Percentiles rank a stretch among this genome's conserved stretches.
phyloP scores from a whole-genome alignment of 2,888 invertebrate genomes.

The Cheilosia pagana region DNA sequence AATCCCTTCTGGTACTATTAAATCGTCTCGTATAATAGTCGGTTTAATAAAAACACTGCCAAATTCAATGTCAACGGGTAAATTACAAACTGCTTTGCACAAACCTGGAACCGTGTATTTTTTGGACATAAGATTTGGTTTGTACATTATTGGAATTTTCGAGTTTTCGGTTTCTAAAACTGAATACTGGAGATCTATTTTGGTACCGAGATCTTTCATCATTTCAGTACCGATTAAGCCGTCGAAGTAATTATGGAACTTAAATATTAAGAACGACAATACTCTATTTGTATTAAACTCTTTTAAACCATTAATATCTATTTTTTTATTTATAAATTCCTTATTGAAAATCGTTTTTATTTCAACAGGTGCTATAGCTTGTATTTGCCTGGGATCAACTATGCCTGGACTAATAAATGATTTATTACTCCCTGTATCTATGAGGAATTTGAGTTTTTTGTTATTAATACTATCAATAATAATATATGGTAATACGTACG shows the following conservation, averaged over 20 bases:
- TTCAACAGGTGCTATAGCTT: too few species aligned
- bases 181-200: slow-evolving; percentile 43
- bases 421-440: slow-evolving; percentile 18
- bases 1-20: slow-evolving; percentile 35
- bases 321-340: slow-evolving; percentile 25
- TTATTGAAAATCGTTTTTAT: too few species aligned
- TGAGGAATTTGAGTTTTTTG: slow-evolving; percentile 29
- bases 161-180: background rate
- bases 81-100: too few species aligned
- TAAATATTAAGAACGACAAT: slow-evolving; percentile 23
- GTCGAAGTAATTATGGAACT: too few species aligned
- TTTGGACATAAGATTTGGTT: slow-evolving; percentile 1
- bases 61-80: slow-evolving; percentile 10
- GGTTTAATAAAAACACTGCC: slow-evolving; percentile 18
- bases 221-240: too few species aligned
- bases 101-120: too few species aligned
- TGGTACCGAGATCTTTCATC: slow-evolving; percentile 42
- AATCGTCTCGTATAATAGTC: too few species aligned
- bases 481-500: too few species aligned
- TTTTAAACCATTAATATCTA: slow-evolving; percentile 28
- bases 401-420: too few species aligned
- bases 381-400: too few species aligned
- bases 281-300: slow-evolving; percentile 29
- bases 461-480: slow-evolving; percentile 9
- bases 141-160: slow-evolving; percentile 11